Base-by-base conservation (phyloP, 2,797 vertebrate species). In the Pseudochirops cupreus region DNA sequence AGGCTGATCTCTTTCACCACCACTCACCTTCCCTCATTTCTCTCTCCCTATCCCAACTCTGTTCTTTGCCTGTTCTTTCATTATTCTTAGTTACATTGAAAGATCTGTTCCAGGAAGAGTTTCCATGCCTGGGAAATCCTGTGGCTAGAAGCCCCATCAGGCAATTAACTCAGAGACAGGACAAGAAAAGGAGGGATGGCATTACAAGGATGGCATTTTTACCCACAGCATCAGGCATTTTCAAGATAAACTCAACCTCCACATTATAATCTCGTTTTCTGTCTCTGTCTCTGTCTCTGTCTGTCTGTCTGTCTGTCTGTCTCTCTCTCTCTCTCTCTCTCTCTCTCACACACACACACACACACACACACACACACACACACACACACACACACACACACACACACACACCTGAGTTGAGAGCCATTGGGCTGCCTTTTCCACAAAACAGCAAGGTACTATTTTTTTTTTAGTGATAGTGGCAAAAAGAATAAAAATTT, bases 61-160 rank as follows among this genome's bases (percentile, higher is more conserved):
- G 54, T 53, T 91, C 55, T 29, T 90, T 62, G 14, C 3, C 12
- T 91, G 0, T 29, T 4, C 5, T 3, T 21, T 57, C n/a, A 29
- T 31, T n/a, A 26, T 31, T 18, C 52, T 87, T 10, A 12, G 89
- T 58, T 91, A 87, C 3, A 50, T 9, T 95, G 96, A 97, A 95
- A 94, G 92, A 33, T 82, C 93, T 96, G 90, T 98, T 98, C 97
- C 97, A 98, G 97, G 97, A 98, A 98, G 92, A 98, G 93, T 31
- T 0, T 56, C 0, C 5, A 58, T 97, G 96, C 96, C 95, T 97
- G 94, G 94, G 95, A 98, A 98, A 96, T 95, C 93, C 96, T 96
- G 95, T 0, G 92, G 95, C 95, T 93, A 14, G 95, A 95, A 97
- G 94, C 56, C 0, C 94, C 96, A 95, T 31, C 0, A 97, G 97